A percentile compares a stretch with the other conserved stretches of the same genome.
Conservation (phyloP, 1,140 invertebrate species). For the Zaprionus nigranus region DNA sequence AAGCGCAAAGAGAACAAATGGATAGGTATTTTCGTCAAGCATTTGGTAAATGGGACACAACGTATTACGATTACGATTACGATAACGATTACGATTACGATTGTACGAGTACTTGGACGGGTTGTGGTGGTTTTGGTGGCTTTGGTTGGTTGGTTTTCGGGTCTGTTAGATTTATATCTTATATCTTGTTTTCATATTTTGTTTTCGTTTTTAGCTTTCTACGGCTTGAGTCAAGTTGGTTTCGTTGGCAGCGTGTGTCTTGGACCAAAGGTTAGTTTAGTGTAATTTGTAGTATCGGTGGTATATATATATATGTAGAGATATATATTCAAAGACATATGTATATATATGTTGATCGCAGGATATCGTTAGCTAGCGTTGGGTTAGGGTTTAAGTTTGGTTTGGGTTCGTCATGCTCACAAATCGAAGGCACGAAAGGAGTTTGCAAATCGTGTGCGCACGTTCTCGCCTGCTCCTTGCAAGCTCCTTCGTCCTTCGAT, state of each 20-base stretch:
- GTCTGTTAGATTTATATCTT: conserved; percentile 23
- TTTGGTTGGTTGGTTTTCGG: conserved; percentile 42
- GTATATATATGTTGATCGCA: conserved; percentile 17
- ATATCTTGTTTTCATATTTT: conserved; percentile 8
- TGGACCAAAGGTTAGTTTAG: conserved; percentile 63
- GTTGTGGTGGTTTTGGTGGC: conserved; percentile 33
- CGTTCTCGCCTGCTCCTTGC: neutral
- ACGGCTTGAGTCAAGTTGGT: conserved; percentile 37
- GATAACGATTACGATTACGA: conserved; percentile 34
- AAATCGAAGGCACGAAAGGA: conserved; percentile 62
- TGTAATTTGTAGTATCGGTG: conserved; percentile 43
- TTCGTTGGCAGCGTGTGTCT: conserved; percentile 55
- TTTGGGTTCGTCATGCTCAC: conserved; percentile 42
- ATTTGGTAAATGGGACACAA: conserved; percentile 52
- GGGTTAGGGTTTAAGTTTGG: conserved; percentile 16
- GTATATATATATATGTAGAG: conserved; percentile 14
- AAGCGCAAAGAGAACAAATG: conserved; percentile 69
- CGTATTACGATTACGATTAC: conserved; percentile 48
- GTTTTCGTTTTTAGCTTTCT: conserved; percentile 30
- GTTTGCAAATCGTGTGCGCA: conserved; percentile 24
- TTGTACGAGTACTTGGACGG: conserved; percentile 50
- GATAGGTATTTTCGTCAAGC: conserved; percentile 56
- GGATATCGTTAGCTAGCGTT: conserved; percentile 30
- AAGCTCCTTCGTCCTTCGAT: conserved; percentile 60
- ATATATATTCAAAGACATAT: conserved; percentile 15